These are phyloP conservation scores for Cordilura impudica DNA, from an alignment of 2,888 invertebrate species.

Conservation along the genomic window DNA sequence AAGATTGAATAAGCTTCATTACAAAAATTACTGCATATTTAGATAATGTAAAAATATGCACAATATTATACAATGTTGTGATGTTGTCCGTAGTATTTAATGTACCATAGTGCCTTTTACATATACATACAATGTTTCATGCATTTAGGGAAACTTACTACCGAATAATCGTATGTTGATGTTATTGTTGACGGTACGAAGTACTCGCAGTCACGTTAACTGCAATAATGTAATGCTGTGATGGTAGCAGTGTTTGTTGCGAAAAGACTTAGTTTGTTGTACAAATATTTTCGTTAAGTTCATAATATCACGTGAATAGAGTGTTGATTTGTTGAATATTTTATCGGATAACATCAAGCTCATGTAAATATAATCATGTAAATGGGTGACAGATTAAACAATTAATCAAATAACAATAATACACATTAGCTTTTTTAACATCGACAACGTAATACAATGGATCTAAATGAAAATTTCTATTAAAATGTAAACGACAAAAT, in stretches of 20 bases:
- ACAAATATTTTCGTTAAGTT: neutral
- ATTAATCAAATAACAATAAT: conserved; percentile 53
- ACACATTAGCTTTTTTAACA: neutral
- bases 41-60: too few relatives aligned
- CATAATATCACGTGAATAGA: conserved; percentile 41
- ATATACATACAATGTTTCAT: neutral
- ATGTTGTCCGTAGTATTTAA: too few relatives aligned
- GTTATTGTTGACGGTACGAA: conserved; percentile 1
- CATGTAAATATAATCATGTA: conserved; percentile 49
- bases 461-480: neutral
- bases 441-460: neutral
- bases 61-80: too few relatives aligned
- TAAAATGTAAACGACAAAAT: too few relatives aligned
- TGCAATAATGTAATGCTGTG: too few relatives aligned
- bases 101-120: too few relatives aligned
- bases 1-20: too few relatives aligned
- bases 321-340: conserved; percentile 59
- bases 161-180: conserved; percentile 41
- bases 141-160: conserved; percentile 37
- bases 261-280: conserved; percentile 6
- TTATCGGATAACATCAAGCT: conserved; percentile 49
- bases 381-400: conserved; percentile 37
- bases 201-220: neutral
- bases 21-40: too few relatives aligned
- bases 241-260: neutral